Evolutionary conservation across 2,888 invertebrate genomes (phyloP).

Genomic region (Shargacucullia verbasci): DNA sequence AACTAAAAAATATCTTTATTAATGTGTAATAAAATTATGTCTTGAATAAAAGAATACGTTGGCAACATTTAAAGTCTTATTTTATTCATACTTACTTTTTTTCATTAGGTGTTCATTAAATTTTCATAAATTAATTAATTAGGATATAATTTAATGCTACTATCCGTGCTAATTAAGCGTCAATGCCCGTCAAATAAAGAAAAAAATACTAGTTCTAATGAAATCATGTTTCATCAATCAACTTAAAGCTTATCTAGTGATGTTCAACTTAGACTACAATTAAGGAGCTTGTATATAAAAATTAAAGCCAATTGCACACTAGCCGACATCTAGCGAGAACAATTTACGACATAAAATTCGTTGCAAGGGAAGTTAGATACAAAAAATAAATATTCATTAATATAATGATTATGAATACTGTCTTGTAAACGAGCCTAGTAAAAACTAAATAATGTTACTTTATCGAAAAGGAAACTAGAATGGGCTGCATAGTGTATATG

Average conservation of each 20-base stretch:
- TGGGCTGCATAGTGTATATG: conserved; percentile 11
- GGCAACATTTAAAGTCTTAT: too few relatives aligned
- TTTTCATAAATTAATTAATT: too few relatives aligned
- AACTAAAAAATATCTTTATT: too few relatives aligned
- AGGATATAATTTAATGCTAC: too few relatives aligned
- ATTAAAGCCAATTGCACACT: conserved; percentile 17
- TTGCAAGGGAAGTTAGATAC: conserved; percentile 33
- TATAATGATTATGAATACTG: conserved; percentile 36
- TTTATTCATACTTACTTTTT: too few relatives aligned
- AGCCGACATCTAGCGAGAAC: conserved; percentile 4
- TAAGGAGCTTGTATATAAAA: conserved; percentile 18
- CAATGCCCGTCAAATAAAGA: too few relatives aligned
- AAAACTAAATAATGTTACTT: conserved; percentile 45
- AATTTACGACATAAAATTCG: conserved; percentile 34
- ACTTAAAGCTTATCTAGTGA: conserved; percentile 22
- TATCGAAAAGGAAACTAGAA: conserved; percentile 45
- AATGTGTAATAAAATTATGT: too few relatives aligned
- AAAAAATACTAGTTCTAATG: not conserved
- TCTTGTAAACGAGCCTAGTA: conserved; percentile 31
- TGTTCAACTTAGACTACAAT: conserved; percentile 24
- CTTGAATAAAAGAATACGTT: too few relatives aligned
- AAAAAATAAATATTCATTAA: conserved; percentile 50
- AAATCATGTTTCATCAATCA: conserved; percentile 39
- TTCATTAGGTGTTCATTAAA: too few relatives aligned
- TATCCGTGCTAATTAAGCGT: too few relatives aligned